Conservation (phyloP, 2,888 invertebrate species). For the Pheosia gnoma region DNA sequence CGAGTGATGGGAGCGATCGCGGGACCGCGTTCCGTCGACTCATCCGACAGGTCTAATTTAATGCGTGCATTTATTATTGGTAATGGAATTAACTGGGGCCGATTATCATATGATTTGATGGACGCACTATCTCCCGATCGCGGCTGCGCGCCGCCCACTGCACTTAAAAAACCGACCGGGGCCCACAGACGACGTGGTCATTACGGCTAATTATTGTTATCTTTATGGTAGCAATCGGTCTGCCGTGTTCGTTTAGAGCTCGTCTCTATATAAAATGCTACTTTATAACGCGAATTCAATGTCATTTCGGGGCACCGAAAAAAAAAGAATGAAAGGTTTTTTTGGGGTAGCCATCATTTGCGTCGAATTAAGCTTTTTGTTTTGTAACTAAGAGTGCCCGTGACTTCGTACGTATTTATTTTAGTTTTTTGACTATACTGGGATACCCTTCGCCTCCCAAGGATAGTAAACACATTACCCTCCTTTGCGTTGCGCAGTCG, state of each 20-base stretch:
- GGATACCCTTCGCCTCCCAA: too few relatives aligned
- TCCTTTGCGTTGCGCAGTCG: too few relatives aligned
- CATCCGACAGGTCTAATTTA: constrained; percentile 82
- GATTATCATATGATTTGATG: constrained; percentile 84
- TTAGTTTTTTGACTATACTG: constrained; percentile 26
- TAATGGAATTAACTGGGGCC: constrained; percentile 82
- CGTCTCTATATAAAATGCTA: constrained; percentile 65
- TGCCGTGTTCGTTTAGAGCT: constrained; percentile 67
- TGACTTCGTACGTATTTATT: too few relatives aligned
- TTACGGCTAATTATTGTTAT: constrained; percentile 83
- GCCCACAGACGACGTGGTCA: constrained; percentile 72
- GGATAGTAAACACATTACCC: too few relatives aligned
- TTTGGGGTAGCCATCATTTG: constrained; percentile 44
- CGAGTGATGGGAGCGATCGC: constrained; percentile 76
- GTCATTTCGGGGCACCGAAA: constrained; percentile 65
- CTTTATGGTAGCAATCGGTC: constrained; percentile 80
- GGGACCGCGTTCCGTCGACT: constrained; percentile 73
- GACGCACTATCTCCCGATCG: constrained; percentile 80
- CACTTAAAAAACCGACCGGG: constrained; percentile 62
- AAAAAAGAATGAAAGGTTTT: constrained; percentile 54
- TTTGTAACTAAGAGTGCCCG: constrained; percentile 36
- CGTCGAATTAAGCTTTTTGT: constrained; percentile 53
- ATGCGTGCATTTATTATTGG: constrained; percentile 84
- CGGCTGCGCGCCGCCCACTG: constrained; percentile 71
- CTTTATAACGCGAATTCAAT: constrained; percentile 70